Conservation (phyloP, 2,888 invertebrate species). For the Erpobdella octoculata region DNA sequence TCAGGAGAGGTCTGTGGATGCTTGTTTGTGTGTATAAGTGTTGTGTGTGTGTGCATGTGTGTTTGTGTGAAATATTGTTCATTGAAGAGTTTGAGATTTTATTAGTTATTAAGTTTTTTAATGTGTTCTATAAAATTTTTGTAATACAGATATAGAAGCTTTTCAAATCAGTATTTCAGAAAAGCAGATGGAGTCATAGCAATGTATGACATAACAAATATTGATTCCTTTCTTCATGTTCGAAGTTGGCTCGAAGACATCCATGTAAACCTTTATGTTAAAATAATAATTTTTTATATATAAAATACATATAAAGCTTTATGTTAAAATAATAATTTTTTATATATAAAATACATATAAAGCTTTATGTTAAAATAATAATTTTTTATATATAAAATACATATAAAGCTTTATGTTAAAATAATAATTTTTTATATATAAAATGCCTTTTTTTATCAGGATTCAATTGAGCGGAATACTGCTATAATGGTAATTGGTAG, state of each 20-base stretch:
- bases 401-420: not conserved
- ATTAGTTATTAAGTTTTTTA: too few species aligned
- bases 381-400: not conserved
- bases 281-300: not conserved
- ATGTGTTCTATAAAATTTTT: too few species aligned
- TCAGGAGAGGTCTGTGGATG: conserved; percentile 28
- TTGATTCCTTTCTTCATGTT: conserved; percentile 15
- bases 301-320: not conserved
- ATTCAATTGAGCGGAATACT: conserved; percentile 52
- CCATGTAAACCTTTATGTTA: too few species aligned
- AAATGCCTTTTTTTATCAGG: conserved; percentile 38
- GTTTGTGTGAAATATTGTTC: not conserved
- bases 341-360: not conserved
- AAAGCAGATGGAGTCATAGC: conserved; percentile 27
- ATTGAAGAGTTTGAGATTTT: not conserved
- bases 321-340: too few species aligned
- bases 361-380: not conserved
- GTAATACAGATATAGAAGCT: conserved; percentile 25
- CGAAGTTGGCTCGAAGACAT: conserved; percentile 27
- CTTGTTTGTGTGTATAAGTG: too few species aligned
- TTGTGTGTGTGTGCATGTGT: too few species aligned
- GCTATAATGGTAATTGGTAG: conserved; percentile 56
- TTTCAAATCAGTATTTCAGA: conserved; percentile 29
- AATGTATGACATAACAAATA: conserved; percentile 25
- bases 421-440: not conserved